These are phyloP conservation scores for Eupithecia inturbata DNA, from an alignment of 2,888 invertebrate species.

Conservation along the genomic window DNA sequence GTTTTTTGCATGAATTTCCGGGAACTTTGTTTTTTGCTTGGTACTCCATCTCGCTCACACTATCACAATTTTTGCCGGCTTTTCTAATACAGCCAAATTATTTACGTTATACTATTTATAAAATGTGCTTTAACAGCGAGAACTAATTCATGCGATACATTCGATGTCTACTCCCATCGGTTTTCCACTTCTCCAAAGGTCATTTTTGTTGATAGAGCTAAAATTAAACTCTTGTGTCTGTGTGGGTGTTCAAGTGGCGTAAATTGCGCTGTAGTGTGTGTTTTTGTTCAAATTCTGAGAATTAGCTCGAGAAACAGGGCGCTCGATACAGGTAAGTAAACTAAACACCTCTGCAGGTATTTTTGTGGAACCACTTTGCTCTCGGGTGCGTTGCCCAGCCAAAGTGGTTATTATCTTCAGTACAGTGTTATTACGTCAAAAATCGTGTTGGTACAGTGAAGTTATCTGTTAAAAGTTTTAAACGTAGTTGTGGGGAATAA, in stretches of 20 bases:
- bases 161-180: not conserved
- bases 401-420: constrained; percentile 28
- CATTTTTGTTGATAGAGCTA: constrained; percentile 69
- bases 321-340: constrained; percentile 74
- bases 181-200: constrained; percentile 45
- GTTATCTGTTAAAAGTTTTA: constrained; percentile 23
- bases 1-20: constrained; percentile 57
- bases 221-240: constrained; percentile 63
- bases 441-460: constrained; percentile 15
- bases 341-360: constrained; percentile 37
- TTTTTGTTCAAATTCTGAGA: constrained; percentile 76
- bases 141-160: not conserved
- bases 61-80: constrained; percentile 40
- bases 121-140: not conserved
- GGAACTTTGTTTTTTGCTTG: constrained; percentile 51
- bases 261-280: constrained; percentile 53
- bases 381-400: constrained; percentile 10
- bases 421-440: constrained; percentile 24
- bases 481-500: constrained; percentile 25
- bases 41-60: constrained; percentile 47
- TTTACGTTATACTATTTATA: not conserved
- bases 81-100: not conserved
- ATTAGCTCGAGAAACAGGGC: constrained; percentile 55
- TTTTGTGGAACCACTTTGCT: constrained; percentile 38
- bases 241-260: constrained; percentile 52